Conservation (phyloP, 1,140 invertebrate genomes). For the Pectinophora gossypiella region DNA sequence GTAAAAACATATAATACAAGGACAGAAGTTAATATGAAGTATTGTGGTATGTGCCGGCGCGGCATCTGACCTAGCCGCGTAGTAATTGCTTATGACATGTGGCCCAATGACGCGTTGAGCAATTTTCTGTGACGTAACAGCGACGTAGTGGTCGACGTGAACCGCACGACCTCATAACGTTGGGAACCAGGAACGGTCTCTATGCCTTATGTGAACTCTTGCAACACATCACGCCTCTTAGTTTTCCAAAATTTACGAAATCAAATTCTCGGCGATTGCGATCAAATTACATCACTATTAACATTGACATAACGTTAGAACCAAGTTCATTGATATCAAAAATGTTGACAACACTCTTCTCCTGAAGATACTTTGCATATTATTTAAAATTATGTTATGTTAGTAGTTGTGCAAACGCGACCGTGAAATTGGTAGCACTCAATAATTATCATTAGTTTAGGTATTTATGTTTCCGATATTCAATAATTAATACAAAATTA, state of each 20-base stretch:
- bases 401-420: not conserved
- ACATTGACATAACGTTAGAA: not conserved
- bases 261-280: no score
- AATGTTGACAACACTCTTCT: no score
- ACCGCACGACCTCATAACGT: no score
- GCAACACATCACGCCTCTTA: no score
- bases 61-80: constrained; percentile 22
- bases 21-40: constrained; percentile 6
- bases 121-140: constrained; percentile 24
- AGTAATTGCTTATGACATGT: constrained; percentile 22
- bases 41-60: constrained; percentile 13
- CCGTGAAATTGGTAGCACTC: no score
- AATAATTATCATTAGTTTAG: no score
- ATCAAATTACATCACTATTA: no score
- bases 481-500: not conserved
- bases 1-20: constrained; percentile 8
- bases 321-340: not conserved
- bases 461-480: no score
- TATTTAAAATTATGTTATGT: not conserved
- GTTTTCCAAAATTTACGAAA: no score
- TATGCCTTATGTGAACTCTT: no score
- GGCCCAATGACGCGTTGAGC: constrained; percentile 24
- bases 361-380: no score
- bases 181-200: no score
- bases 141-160: not conserved